Conservation (phyloP, 2,797 vertebrate species). For the Microtus agrestis region DNA sequence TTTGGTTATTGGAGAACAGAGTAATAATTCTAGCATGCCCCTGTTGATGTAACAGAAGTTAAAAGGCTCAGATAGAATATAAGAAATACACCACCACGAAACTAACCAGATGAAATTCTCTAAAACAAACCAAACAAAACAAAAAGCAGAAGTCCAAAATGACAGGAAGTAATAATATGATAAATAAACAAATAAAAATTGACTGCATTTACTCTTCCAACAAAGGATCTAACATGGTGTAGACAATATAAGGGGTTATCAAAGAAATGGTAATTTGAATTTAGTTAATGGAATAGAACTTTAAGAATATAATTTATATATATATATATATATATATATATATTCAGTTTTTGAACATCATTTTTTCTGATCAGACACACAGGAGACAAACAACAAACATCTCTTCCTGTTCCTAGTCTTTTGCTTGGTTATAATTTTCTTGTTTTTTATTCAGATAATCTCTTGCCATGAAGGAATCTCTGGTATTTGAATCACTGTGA, state of each 20-base stretch:
- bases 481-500: not conserved
- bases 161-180: not conserved
- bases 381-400: not conserved
- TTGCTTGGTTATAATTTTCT: not conserved
- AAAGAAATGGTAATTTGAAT: conserved; percentile 40
- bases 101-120: not conserved
- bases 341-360: not conserved
- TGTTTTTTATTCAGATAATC: not conserved
- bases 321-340: not conserved
- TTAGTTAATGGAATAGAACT: conserved; percentile 35
- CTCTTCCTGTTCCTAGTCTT: not conserved
- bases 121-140: not conserved
- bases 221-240: not conserved
- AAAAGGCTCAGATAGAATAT: not conserved
- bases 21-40: not conserved
- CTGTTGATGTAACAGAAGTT: conserved; percentile 33
- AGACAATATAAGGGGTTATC: not conserved
- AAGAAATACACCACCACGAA: not conserved
- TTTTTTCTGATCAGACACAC: not conserved
- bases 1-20: not conserved
- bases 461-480: not conserved
- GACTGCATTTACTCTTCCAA: not conserved
- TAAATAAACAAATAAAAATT: not conserved
- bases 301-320: not conserved
- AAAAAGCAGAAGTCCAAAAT: not conserved